A percentile compares a stretch with the other conserved stretches of the same genome.
phyloP scores from a whole-genome alignment of 2,888 invertebrate genomes.

The Panzeria rudis region DNA sequence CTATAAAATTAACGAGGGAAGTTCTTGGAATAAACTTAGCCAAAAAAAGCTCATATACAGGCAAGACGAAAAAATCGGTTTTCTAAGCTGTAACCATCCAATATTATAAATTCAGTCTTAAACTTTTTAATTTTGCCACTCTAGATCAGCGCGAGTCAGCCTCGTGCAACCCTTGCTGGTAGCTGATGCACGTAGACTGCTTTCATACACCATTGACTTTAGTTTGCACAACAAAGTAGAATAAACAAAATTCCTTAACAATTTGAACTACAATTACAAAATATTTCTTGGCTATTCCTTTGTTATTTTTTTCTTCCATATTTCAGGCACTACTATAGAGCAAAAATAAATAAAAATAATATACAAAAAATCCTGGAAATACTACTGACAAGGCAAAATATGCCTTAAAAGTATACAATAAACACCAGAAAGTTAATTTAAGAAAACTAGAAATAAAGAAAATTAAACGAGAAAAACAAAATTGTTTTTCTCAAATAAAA shows the following conservation, averaged over 20 bases:
- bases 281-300: constrained; percentile 31
- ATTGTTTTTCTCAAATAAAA: constrained; percentile 10
- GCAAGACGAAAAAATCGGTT: no score
- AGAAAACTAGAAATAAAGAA: constrained; percentile 9
- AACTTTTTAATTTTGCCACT: no score
- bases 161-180: constrained; percentile 5
- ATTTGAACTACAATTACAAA: constrained; percentile 49
- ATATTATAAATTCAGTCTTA: no score
- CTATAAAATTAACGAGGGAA: background rate
- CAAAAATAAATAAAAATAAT: background rate
- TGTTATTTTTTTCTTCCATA: background rate
- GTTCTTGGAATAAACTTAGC: no score
- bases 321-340: constrained; percentile 1
- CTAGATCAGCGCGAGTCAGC: no score
- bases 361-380: background rate
- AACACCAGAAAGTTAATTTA: constrained; percentile 23
- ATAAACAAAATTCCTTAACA: constrained; percentile 33
- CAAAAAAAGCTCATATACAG: no score
- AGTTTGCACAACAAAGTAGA: background rate
- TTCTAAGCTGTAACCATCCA: no score
- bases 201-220: constrained; percentile 55
- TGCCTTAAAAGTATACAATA: constrained; percentile 30
- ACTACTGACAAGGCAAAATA: constrained; percentile 54
- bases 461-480: constrained; percentile 13
- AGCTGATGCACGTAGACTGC: constrained; percentile 22